phyloP scores from a whole-genome alignment of 2,797 vertebrate species.

The Arnoldichthys spilopterus region DNA sequence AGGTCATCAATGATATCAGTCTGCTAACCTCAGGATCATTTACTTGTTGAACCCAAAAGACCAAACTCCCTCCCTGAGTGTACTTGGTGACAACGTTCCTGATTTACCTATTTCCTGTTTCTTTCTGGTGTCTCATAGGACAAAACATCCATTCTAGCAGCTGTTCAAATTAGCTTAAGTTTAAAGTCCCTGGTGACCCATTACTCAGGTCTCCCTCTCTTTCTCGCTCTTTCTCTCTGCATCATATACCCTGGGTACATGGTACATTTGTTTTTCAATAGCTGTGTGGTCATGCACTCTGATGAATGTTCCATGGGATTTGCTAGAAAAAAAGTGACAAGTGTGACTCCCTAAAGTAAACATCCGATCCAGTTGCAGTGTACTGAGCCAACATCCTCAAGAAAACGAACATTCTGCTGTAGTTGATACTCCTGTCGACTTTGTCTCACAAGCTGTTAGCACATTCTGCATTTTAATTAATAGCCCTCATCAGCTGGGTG shows the following conservation, averaged over 20 bases:
- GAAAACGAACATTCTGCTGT: neutral
- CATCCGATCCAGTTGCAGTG: neutral
- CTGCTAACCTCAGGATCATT: constrained; percentile 30
- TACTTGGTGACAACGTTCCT: neutral
- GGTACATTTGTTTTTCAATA: constrained; percentile 14
- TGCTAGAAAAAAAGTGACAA: neutral
- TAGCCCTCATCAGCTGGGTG: constrained; percentile 54
- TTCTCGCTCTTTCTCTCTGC: neutral
- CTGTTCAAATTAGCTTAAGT: neutral
- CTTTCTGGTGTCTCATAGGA: neutral
- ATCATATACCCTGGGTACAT: neutral
- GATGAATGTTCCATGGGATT: neutral
- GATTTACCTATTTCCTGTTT: constrained; percentile 1
- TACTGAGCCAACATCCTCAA: neutral
- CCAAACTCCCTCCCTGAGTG: constrained; percentile 1
- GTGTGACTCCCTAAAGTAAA: neutral
- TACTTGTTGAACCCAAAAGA: neutral
- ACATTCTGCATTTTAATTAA: constrained; percentile 54
- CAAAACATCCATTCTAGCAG: no score
- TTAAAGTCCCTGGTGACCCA: neutral
- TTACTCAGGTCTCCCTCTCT: neutral
- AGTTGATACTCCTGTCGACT: neutral
- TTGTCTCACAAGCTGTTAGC: constrained; percentile 63
- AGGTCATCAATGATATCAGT: constrained; percentile 37
- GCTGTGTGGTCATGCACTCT: neutral